These are phyloP conservation scores for Torymus aiolomorphi DNA, from an alignment of 2,888 invertebrate genomes.

Conservation along the genomic window DNA sequence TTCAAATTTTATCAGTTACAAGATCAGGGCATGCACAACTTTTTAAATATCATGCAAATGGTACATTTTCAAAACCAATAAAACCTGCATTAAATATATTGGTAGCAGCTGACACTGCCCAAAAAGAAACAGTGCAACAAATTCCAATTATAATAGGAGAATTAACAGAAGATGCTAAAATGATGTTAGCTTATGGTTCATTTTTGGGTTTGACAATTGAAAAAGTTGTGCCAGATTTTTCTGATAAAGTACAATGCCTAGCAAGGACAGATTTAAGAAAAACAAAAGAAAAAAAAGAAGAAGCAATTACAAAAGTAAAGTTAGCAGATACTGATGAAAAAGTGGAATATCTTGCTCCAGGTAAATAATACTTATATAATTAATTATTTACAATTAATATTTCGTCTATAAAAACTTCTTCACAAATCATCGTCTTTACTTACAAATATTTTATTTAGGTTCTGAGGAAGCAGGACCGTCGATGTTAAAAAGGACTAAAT, in stretches of 20 bases:
- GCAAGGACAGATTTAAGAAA: conserved; percentile 75
- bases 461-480: conserved; percentile 59
- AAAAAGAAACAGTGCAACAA: conserved; percentile 76
- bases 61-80: conserved; percentile 81
- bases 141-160: conserved; percentile 78
- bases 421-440: background rate
- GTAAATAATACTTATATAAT: conserved; percentile 59
- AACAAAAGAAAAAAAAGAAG: conserved; percentile 69
- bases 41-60: conserved; percentile 87
- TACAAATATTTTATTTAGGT: conserved; percentile 6
- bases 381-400: conserved; percentile 1
- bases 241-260: conserved; percentile 76
- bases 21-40: conserved; percentile 87
- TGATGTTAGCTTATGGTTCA: conserved; percentile 69
- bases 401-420: background rate
- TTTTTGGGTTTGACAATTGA: conserved; percentile 68
- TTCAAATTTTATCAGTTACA: conserved; percentile 80
- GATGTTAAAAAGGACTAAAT: conserved; percentile 71
- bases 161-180: conserved; percentile 67
- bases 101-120: conserved; percentile 78
- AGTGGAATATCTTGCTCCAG: conserved; percentile 77
- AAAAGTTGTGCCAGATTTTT: conserved; percentile 69
- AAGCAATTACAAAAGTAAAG: conserved; percentile 74
- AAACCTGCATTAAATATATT: conserved; percentile 81
- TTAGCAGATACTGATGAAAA: conserved; percentile 74